Conservation (phyloP, 1,140 invertebrate species). For the Aethina tumida region DNA sequence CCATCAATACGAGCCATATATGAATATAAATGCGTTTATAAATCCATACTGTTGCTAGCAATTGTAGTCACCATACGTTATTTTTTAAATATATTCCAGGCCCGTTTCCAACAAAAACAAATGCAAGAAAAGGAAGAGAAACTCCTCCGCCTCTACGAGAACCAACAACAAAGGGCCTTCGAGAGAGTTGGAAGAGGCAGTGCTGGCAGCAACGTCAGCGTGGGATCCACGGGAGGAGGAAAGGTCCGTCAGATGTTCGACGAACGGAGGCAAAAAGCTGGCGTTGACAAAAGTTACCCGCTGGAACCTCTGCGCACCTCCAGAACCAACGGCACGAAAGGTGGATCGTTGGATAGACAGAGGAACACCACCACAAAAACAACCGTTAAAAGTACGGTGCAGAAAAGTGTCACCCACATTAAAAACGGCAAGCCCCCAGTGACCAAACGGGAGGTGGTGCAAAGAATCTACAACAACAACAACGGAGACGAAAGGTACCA, state of each 20-base stretch:
- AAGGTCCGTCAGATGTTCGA: conserved; percentile 73
- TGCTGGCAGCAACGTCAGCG: conserved; percentile 43
- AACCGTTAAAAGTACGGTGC: conserved; percentile 19
- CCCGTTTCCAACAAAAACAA: conserved; percentile 62
- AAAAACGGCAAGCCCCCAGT: conserved; percentile 25
- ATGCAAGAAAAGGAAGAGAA: conserved; percentile 63
- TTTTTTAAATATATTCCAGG: conserved; percentile 39
- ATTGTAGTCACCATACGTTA: not conserved
- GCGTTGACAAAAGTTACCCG: conserved; percentile 72
- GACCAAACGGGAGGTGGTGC: conserved; percentile 19
- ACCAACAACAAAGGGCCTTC: conserved; percentile 55
- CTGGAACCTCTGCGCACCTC: conserved; percentile 54
- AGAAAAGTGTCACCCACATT: conserved; percentile 18
- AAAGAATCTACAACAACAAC: conserved; percentile 25
- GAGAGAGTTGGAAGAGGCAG: conserved; percentile 51
- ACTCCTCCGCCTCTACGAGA: conserved; percentile 57
- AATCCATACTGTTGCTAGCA: no score
- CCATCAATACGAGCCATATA: no score
- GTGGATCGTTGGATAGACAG: conserved; percentile 12
- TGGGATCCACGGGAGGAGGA: conserved; percentile 22
- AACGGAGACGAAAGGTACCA: conserved; percentile 24
- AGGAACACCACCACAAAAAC: conserved; percentile 12
- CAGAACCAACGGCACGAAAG: conserved; percentile 26
- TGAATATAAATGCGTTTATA: no score
- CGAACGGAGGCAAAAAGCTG: conserved; percentile 56